phyloP scores from a whole-genome alignment of 2,888 invertebrate species.

The Hesperia comma region DNA sequence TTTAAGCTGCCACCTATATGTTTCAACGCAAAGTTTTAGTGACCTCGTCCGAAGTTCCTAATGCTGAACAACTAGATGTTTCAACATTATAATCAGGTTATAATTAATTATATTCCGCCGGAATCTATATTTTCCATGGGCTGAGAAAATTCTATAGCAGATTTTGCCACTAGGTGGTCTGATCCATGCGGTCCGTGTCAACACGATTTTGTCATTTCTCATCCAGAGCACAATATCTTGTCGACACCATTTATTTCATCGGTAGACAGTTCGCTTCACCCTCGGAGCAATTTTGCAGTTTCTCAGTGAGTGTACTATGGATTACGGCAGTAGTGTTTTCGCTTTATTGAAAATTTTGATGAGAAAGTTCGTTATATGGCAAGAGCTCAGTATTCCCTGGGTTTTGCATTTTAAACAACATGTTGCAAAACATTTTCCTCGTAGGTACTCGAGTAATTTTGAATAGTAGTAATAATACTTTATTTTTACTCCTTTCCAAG shows the following conservation, averaged over 20 bases:
- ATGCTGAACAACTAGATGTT: too few species aligned
- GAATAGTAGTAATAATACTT: too few species aligned
- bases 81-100: too few species aligned
- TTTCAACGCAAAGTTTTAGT: too few species aligned
- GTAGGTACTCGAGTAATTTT: not conserved
- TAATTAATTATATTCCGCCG: too few species aligned
- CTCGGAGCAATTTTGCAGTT: constrained; percentile 18
- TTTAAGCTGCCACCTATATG: too few species aligned
- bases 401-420: constrained; percentile 20
- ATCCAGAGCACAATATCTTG: constrained; percentile 4
- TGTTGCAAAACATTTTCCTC: constrained; percentile 8
- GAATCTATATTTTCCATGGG: not conserved
- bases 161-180: not conserved
- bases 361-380: constrained; percentile 24
- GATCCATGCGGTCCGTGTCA: not conserved
- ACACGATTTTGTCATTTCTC: constrained; percentile 6
- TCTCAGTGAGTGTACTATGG: constrained; percentile 18
- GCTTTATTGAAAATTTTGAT: constrained; percentile 32
- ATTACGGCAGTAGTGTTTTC: constrained; percentile 24
- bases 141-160: not conserved
- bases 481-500: too few species aligned
- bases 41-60: too few species aligned
- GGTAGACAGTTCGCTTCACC: constrained; percentile 18
- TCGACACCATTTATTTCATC: constrained; percentile 19
- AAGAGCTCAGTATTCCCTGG: constrained; percentile 1